Percentiles rank a stretch among this genome's conserved stretches.
phyloP scores from a whole-genome alignment of 1,140 invertebrate species.

The Drosophila lacertosa region DNA sequence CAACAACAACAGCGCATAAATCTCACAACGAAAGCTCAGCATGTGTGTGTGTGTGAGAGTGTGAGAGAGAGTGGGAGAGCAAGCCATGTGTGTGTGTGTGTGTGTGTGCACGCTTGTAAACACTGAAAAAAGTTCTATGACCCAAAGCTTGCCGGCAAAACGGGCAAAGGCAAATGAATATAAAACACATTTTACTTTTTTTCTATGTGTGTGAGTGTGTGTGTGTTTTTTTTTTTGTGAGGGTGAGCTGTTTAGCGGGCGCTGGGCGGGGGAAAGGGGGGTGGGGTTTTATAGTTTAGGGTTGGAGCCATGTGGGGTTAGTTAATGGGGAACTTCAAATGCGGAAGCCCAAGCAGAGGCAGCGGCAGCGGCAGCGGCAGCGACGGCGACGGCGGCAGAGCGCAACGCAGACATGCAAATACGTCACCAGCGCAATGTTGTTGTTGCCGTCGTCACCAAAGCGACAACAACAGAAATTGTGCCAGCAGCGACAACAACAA shows the following conservation, averaged over 20 bases:
- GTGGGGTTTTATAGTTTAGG: background rate
- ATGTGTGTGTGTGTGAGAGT: slow-evolving; percentile 39
- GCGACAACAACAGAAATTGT: slow-evolving; percentile 60
- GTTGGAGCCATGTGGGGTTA: slow-evolving; percentile 14
- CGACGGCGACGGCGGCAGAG: background rate
- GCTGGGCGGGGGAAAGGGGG: too few relatives aligned
- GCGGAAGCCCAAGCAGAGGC: slow-evolving; percentile 32
- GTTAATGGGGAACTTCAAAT: slow-evolving; percentile 46
- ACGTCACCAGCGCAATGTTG: slow-evolving; percentile 39
- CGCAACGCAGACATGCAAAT: slow-evolving; percentile 49
- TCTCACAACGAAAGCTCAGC: slow-evolving; percentile 63
- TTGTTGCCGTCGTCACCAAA: slow-evolving; percentile 43
- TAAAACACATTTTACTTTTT: slow-evolving; percentile 64
- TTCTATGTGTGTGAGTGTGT: too few relatives aligned
- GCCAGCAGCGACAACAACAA: slow-evolving; percentile 48
- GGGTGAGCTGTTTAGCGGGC: background rate
- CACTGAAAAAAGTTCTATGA: slow-evolving; percentile 83
- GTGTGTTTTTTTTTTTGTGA: background rate
- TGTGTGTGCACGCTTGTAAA: slow-evolving; percentile 56
- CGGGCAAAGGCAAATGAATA: slow-evolving; percentile 74
- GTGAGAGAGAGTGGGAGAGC: slow-evolving; percentile 20
- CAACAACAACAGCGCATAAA: slow-evolving; percentile 65
- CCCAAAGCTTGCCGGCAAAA: slow-evolving; percentile 67
- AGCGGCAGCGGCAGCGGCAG: background rate
- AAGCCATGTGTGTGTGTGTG: slow-evolving; percentile 8